Evolutionary conservation across 64 coral and sea anemone genomes (phyloP).

Genomic region (Dendrophyllia cribrosa): DNA sequence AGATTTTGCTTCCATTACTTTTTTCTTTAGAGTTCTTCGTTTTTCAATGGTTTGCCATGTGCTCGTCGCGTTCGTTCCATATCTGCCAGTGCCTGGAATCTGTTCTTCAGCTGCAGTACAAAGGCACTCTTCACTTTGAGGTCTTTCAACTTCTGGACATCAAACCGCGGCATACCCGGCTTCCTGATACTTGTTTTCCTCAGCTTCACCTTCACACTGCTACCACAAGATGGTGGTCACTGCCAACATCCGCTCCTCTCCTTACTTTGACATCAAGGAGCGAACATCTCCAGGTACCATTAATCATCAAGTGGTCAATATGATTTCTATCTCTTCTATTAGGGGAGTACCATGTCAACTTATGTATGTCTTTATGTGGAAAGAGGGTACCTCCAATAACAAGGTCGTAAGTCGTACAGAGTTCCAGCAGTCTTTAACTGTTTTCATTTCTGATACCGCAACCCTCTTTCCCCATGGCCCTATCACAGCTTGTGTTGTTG

Average conservation of each 20-base stretch:
- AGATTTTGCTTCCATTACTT: too few species aligned
- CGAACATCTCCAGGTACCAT: not conserved
- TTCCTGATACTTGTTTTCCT: too few species aligned
- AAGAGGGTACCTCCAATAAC: slow-evolving; percentile 10
- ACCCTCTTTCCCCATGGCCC: slow-evolving; percentile 4
- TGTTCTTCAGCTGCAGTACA: too few species aligned
- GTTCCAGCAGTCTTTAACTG: not conserved
- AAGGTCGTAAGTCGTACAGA: not conserved
- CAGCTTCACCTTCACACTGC: not conserved
- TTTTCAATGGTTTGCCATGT: too few species aligned
- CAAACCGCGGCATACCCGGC: too few species aligned
- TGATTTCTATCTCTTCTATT: not conserved
- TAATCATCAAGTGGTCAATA: not conserved
- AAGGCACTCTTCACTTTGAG: too few species aligned
- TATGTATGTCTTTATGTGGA: slow-evolving; percentile 15
- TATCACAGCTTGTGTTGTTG: not conserved
- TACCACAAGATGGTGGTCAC: slow-evolving; percentile 6
- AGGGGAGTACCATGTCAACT: not conserved
- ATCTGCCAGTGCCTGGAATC: too few species aligned
- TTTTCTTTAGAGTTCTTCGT: too few species aligned
- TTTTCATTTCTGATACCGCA: slow-evolving; percentile 1
- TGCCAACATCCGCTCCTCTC: slow-evolving; percentile 9
- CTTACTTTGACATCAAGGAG: not conserved
- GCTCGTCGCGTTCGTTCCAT: too few species aligned
- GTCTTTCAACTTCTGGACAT: too few species aligned